Evolutionary conservation across 2,888 invertebrate species (phyloP).

Genomic region (Laothoe populi): DNA sequence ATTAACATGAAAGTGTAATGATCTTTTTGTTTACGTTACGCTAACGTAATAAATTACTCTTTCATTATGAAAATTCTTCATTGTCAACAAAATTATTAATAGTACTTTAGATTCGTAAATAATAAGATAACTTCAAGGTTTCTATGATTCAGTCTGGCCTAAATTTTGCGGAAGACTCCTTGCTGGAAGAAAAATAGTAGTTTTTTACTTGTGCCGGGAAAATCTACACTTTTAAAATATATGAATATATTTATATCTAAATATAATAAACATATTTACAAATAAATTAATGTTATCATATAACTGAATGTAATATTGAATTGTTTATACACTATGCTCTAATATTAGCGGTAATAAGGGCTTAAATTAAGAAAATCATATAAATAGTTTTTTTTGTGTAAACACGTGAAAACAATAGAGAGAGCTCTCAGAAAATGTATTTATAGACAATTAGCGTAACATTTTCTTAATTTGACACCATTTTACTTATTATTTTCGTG

Average conservation of each 20-base stretch:
- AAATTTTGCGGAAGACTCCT: neutral
- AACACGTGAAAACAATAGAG: too few relatives aligned
- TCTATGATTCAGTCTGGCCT: neutral
- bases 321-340: too few relatives aligned
- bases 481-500: conserved; percentile 14
- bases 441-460: conserved; percentile 10
- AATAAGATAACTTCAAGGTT: neutral
- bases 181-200: too few relatives aligned
- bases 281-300: too few relatives aligned
- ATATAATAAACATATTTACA: too few relatives aligned
- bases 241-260: too few relatives aligned
- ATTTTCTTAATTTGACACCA: conserved; percentile 11
- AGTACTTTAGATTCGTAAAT: neutral
- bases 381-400: neutral
- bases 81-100: conserved; percentile 2
- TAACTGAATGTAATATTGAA: too few relatives aligned
- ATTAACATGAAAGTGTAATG: conserved; percentile 20
- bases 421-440: neutral
- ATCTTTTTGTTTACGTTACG: neutral
- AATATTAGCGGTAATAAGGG: too few relatives aligned
- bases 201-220: too few relatives aligned
- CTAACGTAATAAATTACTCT: neutral
- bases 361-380: too few relatives aligned
- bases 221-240: too few relatives aligned
- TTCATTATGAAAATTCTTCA: conserved; percentile 8